Percentiles rank a stretch among this genome's conserved stretches.
Conservation (phyloP, 2,888 invertebrate species). For the Phortica magna region DNA sequence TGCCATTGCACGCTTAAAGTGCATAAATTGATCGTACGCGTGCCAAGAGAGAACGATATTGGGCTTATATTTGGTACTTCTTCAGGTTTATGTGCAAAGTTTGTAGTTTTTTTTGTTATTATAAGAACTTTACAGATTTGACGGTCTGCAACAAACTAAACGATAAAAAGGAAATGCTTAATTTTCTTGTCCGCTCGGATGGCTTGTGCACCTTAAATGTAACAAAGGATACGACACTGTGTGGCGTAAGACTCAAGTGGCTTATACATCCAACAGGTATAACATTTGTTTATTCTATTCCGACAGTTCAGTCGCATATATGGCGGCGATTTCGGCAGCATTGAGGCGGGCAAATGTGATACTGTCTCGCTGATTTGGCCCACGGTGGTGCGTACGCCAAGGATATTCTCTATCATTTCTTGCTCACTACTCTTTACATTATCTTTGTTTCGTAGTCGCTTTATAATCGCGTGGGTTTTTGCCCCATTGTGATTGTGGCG, state of each 20-base stretch:
- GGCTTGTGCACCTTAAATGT: slow-evolving; percentile 66
- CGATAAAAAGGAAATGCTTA: slow-evolving; percentile 56
- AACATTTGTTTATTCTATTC: neutral
- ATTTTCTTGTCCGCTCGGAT: slow-evolving; percentile 62
- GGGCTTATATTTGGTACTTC: slow-evolving; percentile 73
- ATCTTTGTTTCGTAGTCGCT: slow-evolving; percentile 64
- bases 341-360: slow-evolving; percentile 64
- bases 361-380: slow-evolving; percentile 74
- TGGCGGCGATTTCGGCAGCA: slow-evolving; percentile 72
- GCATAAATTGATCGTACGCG: slow-evolving; percentile 62
- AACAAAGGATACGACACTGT: slow-evolving; percentile 44
- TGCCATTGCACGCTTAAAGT: slow-evolving; percentile 45
- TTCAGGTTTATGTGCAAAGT: neutral
- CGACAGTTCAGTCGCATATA: slow-evolving; percentile 63
- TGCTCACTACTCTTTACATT: neutral
- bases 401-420: neutral
- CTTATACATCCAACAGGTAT: neutral
- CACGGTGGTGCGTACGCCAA: slow-evolving; percentile 64
- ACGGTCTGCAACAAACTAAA: slow-evolving; percentile 54
- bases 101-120: neutral
- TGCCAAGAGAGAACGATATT: slow-evolving; percentile 69
- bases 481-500: slow-evolving; percentile 65
- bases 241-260: slow-evolving; percentile 46
- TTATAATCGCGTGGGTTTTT: slow-evolving; percentile 73
- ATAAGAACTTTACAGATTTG: slow-evolving; percentile 60